These are phyloP conservation scores for Notocelia uddmanniana DNA, from an alignment of 2,888 invertebrate genomes.

Conservation along the genomic window DNA sequence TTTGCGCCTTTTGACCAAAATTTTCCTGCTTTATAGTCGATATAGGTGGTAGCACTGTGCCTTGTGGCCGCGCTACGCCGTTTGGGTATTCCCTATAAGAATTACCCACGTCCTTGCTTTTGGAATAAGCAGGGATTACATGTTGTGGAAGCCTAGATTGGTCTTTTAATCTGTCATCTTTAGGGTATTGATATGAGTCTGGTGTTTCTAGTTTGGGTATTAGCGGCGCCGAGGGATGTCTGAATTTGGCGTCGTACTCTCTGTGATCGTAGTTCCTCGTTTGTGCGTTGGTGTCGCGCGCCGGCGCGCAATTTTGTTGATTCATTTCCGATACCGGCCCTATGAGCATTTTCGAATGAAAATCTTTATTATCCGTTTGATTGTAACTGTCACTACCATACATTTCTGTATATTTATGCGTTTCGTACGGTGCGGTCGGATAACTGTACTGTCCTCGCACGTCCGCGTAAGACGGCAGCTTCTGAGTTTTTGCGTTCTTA, in stretches of 20 bases:
- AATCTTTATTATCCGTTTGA: slow-evolving; percentile 84
- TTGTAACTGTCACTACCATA: slow-evolving; percentile 80
- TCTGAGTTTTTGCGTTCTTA: slow-evolving; percentile 75
- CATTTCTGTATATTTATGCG: slow-evolving; percentile 81
- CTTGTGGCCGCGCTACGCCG: slow-evolving; percentile 63
- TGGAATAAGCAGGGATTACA: slow-evolving; percentile 61
- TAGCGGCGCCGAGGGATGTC: slow-evolving; percentile 76
- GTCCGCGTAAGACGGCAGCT: slow-evolving; percentile 78
- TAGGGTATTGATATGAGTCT: slow-evolving; percentile 76
- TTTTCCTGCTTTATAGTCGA: slow-evolving; percentile 83
- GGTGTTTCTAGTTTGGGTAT: slow-evolving; percentile 80
- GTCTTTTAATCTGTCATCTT: slow-evolving; percentile 73
- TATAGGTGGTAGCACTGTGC: slow-evolving; percentile 77
- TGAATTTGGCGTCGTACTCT: slow-evolving; percentile 75
- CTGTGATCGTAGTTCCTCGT: slow-evolving; percentile 76
- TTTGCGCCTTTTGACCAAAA: slow-evolving; percentile 70
- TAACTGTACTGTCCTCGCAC: slow-evolving; percentile 77
- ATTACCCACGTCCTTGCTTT: slow-evolving; percentile 63
- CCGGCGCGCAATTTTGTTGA: slow-evolving; percentile 74
- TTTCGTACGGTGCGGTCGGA: slow-evolving; percentile 74
- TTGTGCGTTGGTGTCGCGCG: slow-evolving; percentile 76
- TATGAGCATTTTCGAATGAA: slow-evolving; percentile 84
- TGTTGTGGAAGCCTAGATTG: slow-evolving; percentile 64
- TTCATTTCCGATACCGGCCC: slow-evolving; percentile 84
- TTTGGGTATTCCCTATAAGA: slow-evolving; percentile 72